A percentile compares a stretch with the other conserved stretches of the same genome.
Conservation (phyloP, 1,140 invertebrate species). For the Monochamus saltuarius region DNA sequence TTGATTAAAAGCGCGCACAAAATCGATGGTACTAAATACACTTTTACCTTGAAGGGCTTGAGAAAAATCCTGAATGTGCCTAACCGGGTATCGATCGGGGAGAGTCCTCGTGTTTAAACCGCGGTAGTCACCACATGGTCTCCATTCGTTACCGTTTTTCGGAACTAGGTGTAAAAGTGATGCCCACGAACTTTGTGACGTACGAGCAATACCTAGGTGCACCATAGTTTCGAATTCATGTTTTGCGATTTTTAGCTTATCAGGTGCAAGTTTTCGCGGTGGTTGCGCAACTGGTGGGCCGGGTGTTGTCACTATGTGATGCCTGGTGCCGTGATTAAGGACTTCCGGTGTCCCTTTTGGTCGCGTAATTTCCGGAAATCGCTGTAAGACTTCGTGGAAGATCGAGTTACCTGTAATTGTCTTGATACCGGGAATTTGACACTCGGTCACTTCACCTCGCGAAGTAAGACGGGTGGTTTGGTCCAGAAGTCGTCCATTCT, state of each 20-base stretch:
- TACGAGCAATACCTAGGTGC: conserved; percentile 32
- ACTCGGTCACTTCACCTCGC: neutral
- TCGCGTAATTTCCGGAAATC: neutral
- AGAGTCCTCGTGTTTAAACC: conserved; percentile 49
- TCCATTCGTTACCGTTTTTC: conserved; percentile 48
- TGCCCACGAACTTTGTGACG: conserved; percentile 48
- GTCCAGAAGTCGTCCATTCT: conserved; percentile 40
- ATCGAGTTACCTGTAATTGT: neutral
- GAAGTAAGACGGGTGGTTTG: conserved; percentile 23
- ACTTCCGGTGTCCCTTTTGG: neutral
- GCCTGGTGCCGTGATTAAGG: neutral
- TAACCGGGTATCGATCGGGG: conserved; percentile 46
- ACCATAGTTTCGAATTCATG: conserved; percentile 40
- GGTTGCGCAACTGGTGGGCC: conserved; percentile 2
- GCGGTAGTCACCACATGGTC: conserved; percentile 53
- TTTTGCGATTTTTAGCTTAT: conserved; percentile 44
- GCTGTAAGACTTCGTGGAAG: conserved; percentile 45
- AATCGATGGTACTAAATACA: conserved; percentile 53
- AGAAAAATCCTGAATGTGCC: conserved; percentile 44
- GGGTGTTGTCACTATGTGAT: conserved; percentile 3
- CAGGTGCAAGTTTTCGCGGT: conserved; percentile 48
- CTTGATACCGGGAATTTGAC: neutral
- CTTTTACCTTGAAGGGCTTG: conserved; percentile 43
- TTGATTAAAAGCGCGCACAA: conserved; percentile 54
- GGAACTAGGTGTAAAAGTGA: conserved; percentile 49